These are phyloP conservation scores for Colinus virginianus DNA, from an alignment of 2,113 vertebrate species.

Conservation along the genomic window DNA sequence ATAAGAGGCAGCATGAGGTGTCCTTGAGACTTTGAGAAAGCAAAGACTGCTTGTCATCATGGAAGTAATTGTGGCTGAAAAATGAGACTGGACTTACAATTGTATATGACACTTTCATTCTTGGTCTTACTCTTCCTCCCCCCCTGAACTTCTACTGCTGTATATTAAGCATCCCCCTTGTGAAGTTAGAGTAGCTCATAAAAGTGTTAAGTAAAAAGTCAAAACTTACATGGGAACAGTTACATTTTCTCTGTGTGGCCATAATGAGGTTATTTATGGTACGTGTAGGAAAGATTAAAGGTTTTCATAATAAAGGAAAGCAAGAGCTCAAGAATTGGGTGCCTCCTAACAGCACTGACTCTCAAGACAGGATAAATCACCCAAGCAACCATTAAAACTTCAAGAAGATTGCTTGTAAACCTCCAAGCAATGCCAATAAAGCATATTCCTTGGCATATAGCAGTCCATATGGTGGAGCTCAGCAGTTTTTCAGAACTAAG, in stretches of 20 bases:
- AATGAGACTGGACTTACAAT: not conserved
- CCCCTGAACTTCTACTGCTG: constrained; percentile 4
- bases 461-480: constrained; percentile 68
- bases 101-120: not conserved
- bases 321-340: constrained; percentile 70
- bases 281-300: constrained; percentile 81
- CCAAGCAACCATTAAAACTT: constrained; percentile 82
- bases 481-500: constrained; percentile 53
- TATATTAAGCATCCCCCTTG: not conserved
- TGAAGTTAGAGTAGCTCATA: constrained; percentile 67
- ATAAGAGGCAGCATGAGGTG: not conserved
- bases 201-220: constrained; percentile 63
- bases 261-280: constrained; percentile 82
- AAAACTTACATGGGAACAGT: constrained; percentile 53
- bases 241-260: constrained; percentile 79
- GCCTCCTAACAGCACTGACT: constrained; percentile 74
- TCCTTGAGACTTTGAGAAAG: not conserved
- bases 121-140: not conserved
- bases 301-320: constrained; percentile 81
- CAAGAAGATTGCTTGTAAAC: constrained; percentile 83
- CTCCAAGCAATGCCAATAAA: constrained; percentile 72
- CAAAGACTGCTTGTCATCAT: not conserved
- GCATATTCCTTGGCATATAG: constrained; percentile 59
- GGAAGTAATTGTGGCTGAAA: not conserved
- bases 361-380: constrained; percentile 82